Evolutionary conservation across 2,113 vertebrate genomes (phyloP).

Genomic region (Corvus hawaiiensis): DNA sequence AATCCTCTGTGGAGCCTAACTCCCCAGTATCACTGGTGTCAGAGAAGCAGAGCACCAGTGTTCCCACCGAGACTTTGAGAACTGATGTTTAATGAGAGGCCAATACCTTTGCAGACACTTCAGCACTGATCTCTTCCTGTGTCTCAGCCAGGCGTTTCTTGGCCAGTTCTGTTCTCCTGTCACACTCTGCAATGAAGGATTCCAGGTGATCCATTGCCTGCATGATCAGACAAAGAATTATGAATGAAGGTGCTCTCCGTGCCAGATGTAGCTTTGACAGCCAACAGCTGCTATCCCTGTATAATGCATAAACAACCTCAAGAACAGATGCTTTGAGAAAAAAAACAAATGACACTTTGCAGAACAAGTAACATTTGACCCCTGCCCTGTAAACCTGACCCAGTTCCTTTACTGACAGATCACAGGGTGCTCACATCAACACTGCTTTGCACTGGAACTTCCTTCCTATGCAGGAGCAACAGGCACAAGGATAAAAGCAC

Average conservation of each 20-base stretch:
- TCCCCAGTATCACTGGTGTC: neutral
- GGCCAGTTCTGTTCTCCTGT: slow-evolving; percentile 93
- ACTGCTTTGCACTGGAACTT: neutral
- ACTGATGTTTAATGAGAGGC: neutral
- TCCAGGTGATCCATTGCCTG: slow-evolving; percentile 97
- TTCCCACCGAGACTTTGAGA: neutral
- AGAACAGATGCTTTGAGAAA: neutral
- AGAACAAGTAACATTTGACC: neutral
- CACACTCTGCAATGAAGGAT: slow-evolving; percentile 96
- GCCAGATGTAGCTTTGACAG: neutral
- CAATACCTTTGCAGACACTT: slow-evolving; percentile 93
- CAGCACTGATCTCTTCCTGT: slow-evolving; percentile 97
- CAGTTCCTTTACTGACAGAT: neutral
- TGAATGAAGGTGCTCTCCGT: neutral
- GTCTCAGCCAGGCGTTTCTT: slow-evolving; percentile 98
- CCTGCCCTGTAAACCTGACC: neutral
- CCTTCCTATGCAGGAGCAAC: neutral
- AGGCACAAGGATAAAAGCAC: neutral
- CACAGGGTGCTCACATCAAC: neutral
- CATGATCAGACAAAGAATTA: neutral
- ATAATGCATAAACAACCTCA: neutral
- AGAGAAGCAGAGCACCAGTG: neutral
- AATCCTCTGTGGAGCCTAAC: neutral
- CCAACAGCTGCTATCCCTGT: neutral
- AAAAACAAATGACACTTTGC: neutral